These are phyloP conservation scores for Burhinus bistriatus DNA, from an alignment of 2,113 vertebrate genomes.

Conservation along the genomic window DNA sequence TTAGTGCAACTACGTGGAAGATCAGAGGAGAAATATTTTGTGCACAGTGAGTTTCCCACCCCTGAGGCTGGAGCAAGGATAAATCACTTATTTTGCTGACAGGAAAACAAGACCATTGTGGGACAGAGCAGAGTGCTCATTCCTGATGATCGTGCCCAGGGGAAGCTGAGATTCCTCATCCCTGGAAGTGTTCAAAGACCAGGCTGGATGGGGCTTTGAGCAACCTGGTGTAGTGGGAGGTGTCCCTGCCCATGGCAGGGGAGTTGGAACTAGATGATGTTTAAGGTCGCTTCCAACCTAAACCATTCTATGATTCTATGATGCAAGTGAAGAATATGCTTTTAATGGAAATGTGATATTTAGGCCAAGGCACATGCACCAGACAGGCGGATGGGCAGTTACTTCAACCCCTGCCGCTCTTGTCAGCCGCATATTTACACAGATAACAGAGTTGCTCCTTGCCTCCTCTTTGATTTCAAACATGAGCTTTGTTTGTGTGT, in stretches of 20 bases:
- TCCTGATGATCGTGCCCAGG: neutral
- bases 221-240: too few relatives aligned
- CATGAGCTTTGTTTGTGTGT: neutral
- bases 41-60: neutral
- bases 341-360: neutral
- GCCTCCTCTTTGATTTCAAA: neutral
- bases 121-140: neutral
- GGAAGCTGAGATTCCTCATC: too few relatives aligned
- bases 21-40: neutral
- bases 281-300: too few relatives aligned
- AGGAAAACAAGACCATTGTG: neutral
- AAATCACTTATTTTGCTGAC: neutral
- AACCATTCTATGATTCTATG: too few relatives aligned
- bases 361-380: neutral
- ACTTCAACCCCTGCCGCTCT: neutral
- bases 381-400: neutral
- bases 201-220: too few relatives aligned
- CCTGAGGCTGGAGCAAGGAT: neutral
- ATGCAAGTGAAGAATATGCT: neutral
- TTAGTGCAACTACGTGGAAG: neutral
- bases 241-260: too few relatives aligned
- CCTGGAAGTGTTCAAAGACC: too few relatives aligned
- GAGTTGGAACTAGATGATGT: too few relatives aligned
- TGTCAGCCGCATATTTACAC: neutral
- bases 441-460: neutral